Evolutionary conservation across 2,888 invertebrate genomes (phyloP).

Genomic region (Mimumesa dahlbomi): DNA sequence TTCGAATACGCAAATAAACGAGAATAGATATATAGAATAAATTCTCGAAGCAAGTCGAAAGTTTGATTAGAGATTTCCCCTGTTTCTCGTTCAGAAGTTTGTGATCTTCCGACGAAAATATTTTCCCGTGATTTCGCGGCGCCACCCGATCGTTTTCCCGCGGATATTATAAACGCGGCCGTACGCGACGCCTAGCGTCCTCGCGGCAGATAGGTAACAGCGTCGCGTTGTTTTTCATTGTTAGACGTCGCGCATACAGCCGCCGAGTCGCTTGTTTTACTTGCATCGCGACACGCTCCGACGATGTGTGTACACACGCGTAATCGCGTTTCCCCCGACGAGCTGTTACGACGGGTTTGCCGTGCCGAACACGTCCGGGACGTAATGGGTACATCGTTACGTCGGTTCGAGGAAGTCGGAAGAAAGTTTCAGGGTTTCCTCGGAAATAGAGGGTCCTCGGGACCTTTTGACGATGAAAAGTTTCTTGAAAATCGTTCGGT

Average conservation of each 20-base stretch:
- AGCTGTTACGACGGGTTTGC: no score
- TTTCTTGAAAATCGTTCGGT: no score
- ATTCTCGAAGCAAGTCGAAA: no score
- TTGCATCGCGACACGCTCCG: constrained; percentile 32
- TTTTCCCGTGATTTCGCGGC: no score
- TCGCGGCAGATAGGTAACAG: constrained; percentile 37
- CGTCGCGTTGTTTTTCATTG: constrained; percentile 54
- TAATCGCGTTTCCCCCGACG: constrained; percentile 39
- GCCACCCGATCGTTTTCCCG: background rate
- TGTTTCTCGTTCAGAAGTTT: no score
- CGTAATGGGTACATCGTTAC: background rate
- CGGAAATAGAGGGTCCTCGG: background rate
- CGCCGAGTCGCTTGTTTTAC: constrained; percentile 42
- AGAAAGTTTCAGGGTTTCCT: background rate
- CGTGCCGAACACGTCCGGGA: background rate
- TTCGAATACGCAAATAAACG: no score
- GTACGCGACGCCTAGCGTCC: constrained; percentile 28
- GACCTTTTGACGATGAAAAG: no score
- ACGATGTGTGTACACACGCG: constrained; percentile 11
- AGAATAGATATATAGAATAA: no score
- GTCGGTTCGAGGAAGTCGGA: background rate
- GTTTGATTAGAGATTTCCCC: no score
- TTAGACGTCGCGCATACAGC: constrained; percentile 55
- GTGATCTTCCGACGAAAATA: no score
- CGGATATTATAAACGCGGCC: no score